Conservation (phyloP, 2,888 invertebrate species). For the Diadegma fenestrale region DNA sequence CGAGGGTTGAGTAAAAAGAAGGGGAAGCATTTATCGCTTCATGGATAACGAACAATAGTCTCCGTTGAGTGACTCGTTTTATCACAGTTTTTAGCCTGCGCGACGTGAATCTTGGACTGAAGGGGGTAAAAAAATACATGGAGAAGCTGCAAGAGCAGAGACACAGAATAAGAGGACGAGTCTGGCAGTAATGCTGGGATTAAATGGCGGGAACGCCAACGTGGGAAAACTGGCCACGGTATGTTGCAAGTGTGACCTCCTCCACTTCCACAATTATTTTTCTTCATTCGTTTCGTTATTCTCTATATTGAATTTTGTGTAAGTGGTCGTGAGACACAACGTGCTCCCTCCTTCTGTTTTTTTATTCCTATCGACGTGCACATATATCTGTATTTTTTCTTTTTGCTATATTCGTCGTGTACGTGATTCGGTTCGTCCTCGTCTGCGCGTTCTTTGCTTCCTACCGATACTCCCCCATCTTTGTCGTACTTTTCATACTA, state of each 20-base stretch:
- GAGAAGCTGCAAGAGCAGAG: conserved; percentile 34
- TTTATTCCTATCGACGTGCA: conserved; percentile 5
- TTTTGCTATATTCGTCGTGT: conserved; percentile 45
- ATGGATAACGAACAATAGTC: conserved; percentile 74
- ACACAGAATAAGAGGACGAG: conserved; percentile 57
- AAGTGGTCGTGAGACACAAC: conserved; percentile 6
- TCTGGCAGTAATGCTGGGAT: conserved; percentile 11
- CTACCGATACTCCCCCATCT: conserved; percentile 56
- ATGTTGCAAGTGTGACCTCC: conserved; percentile 71
- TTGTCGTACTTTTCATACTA: conserved; percentile 25
- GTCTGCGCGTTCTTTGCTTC: conserved; percentile 46
- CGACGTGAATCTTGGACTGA: not conserved
- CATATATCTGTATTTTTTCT: conserved; percentile 42
- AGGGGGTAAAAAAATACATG: conserved; percentile 1
- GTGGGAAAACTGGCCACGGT: conserved; percentile 72
- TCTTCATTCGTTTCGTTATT: conserved; percentile 38
- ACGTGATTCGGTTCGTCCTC: conserved; percentile 55
- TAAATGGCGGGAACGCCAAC: conserved; percentile 65
- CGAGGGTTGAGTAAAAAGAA: conserved; percentile 6
- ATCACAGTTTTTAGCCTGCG: conserved; percentile 11
- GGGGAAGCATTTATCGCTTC: conserved; percentile 57
- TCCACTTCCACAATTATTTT: conserved; percentile 52
- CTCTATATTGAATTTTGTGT: conserved; percentile 36
- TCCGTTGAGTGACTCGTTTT: conserved; percentile 72
- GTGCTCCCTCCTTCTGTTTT: conserved; percentile 40